Evolutionary conservation across 2,113 vertebrate genomes (phyloP), one percentile per base, ranked within the genome.

Genomic region (Aleadryas rufinucha): DNA sequence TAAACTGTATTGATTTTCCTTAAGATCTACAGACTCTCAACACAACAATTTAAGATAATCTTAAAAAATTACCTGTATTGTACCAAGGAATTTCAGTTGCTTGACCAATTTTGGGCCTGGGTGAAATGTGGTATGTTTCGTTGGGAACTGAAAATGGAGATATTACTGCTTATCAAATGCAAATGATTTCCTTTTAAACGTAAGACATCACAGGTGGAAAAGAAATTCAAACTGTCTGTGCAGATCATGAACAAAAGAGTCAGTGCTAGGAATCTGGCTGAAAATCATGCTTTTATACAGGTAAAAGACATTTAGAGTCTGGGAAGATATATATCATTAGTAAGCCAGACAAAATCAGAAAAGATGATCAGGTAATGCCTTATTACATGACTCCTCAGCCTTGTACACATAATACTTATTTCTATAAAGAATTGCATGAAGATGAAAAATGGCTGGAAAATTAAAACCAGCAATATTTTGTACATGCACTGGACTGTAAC

Each of bases 101-200:
- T 68, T 87, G 53, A 64, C 28, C 84, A 56, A 63, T 91, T 95
- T 95, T 96, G 79, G 89, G 47, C 52, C 92, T 95, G 57, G 90
- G 71, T 74, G 95, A 88, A 96, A 84, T 80, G 71, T 75, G 59
- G 65, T 93, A 89, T 1, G 95, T 96, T 87, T 95, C 95, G 49
- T 90, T 81, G 42, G 95, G 93, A 96, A 86, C 97, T 98, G 94
- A 87, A 97, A 98, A 77, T 33, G 50, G 79, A 97, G 64, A 96
- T 59, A 84, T 39, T 35, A 71, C 45, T 85, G 42, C 26, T 93
- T 95, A 88, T 50, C 30, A 71, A 76, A 80, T n/a, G 64, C 13
- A 93, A 49, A 76, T 65, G 0, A 49, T 52, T 77, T 85, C 21
- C 27, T 77, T 90, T 91, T 71, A 79, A 86, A 78, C 18, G 66